These are phyloP conservation scores for Gallinago solitaria DNA, from an alignment of 2,797 vertebrate genomes.

Conservation along the genomic window DNA sequence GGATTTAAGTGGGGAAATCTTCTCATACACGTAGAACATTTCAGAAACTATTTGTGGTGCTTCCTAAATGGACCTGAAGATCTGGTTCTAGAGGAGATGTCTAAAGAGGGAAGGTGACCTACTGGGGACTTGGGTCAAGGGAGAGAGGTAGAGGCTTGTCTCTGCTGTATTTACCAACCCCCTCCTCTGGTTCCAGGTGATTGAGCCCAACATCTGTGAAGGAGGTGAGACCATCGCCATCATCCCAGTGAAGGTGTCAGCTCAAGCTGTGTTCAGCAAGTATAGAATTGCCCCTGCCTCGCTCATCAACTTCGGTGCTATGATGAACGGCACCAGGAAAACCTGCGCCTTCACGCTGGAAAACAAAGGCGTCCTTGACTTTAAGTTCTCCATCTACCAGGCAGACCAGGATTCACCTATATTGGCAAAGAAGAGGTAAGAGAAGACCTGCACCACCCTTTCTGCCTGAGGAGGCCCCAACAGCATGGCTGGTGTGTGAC, in stretches of 20 bases:
- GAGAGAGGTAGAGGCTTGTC: neutral
- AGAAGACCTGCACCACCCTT: neutral
- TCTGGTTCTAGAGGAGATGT: neutral
- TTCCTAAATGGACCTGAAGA: neutral
- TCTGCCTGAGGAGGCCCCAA: neutral
- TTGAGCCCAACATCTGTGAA: constrained; percentile 79
- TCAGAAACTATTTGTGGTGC: neutral
- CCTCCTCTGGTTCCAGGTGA: constrained; percentile 76
- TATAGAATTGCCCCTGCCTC: constrained; percentile 83
- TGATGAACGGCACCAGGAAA: constrained; percentile 79
- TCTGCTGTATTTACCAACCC: neutral
- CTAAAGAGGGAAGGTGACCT: neutral
- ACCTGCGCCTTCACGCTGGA: constrained; percentile 80
- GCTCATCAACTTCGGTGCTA: constrained; percentile 83
- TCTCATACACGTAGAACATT: neutral
- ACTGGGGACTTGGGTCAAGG: neutral
- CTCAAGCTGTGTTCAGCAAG: constrained; percentile 81
- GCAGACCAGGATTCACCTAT: constrained; percentile 31
- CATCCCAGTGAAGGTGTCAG: constrained; percentile 82
- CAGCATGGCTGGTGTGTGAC: neutral
- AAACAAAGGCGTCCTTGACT: constrained; percentile 83
- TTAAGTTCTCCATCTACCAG: constrained; percentile 77
- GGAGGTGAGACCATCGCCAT: constrained; percentile 77
- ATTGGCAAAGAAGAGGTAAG: constrained; percentile 75
- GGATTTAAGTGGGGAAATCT: neutral